Percentiles rank a stretch among this genome's conserved stretches.
Conservation (phyloP, 92 coral and sea anemone species). For the Pocillopora grandis region DNA sequence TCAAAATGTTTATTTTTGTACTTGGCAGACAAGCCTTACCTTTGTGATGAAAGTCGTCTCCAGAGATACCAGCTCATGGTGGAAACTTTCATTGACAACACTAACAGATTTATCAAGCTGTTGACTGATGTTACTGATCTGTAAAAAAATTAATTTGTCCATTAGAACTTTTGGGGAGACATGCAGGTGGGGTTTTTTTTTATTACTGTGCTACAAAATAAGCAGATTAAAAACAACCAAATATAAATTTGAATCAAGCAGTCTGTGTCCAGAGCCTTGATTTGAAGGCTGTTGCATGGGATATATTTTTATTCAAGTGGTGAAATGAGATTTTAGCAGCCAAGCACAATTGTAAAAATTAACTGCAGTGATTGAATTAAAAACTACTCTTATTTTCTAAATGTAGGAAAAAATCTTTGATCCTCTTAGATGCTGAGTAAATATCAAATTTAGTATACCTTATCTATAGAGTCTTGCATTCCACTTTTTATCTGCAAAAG, state of each 20-base stretch:
- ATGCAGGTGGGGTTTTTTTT: not conserved
- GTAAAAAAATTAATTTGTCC: not conserved
- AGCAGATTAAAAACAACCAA: no score
- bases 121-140: conserved; percentile 33
- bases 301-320: no score
- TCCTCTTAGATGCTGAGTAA: no score
- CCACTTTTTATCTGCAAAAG: conserved; percentile 5
- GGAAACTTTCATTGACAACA: conserved; percentile 21
- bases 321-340: no score
- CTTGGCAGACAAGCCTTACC: conserved; percentile 1
- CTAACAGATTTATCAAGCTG: conserved; percentile 41
- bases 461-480: conserved; percentile 16
- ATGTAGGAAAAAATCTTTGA: no score
- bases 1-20: not conserved
- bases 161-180: not conserved
- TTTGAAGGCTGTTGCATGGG: no score
- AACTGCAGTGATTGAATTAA: no score
- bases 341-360: not conserved
- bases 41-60: conserved; percentile 24
- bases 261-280: no score
- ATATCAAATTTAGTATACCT: not conserved
- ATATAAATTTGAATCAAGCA: no score
- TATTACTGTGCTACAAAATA: no score
- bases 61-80: conserved; percentile 8
- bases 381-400: no score